Evolutionary conservation across 2,888 invertebrate species (phyloP).

Genomic region (Rhingia campestris): DNA sequence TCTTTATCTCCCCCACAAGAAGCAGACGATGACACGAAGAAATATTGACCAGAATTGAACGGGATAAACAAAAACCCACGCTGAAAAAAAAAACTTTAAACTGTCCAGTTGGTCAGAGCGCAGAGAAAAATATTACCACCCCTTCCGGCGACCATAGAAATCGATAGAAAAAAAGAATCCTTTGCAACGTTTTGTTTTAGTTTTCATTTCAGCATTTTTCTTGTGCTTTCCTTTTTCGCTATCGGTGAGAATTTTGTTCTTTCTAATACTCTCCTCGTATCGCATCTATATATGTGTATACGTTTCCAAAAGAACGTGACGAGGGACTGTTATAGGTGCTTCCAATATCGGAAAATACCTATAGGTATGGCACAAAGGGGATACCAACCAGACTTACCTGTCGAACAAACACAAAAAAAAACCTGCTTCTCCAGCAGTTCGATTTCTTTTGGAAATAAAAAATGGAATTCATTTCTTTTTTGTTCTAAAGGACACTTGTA

Average conservation of each 20-base stretch:
- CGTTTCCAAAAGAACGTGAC: slow-evolving; percentile 30
- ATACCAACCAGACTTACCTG: slow-evolving; percentile 47
- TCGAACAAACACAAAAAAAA: slow-evolving; percentile 30
- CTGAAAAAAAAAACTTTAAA: slow-evolving; percentile 23
- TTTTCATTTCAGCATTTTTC: slow-evolving; percentile 47
- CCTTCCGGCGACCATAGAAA: slow-evolving; percentile 41
- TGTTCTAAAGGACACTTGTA: slow-evolving; percentile 56
- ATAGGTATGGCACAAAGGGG: slow-evolving; percentile 27
- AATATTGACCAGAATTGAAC: slow-evolving; percentile 60
- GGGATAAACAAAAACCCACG: neutral
- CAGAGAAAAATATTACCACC: slow-evolving; percentile 49
- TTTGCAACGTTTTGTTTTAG: slow-evolving; percentile 16
- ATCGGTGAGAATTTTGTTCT: slow-evolving; percentile 49
- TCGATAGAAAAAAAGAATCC: slow-evolving; percentile 43
- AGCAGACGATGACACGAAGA: slow-evolving; percentile 67
- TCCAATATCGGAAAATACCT: slow-evolving; percentile 34
- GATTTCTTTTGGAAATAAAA: slow-evolving; percentile 52
- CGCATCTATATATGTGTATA: slow-evolving; percentile 2
- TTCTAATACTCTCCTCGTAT: slow-evolving; percentile 25
- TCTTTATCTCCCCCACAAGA: slow-evolving; percentile 16
- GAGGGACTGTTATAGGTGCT: slow-evolving; percentile 45
- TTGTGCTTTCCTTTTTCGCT: slow-evolving; percentile 26
- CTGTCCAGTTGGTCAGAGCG: slow-evolving; percentile 37
- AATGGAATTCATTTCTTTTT: slow-evolving; percentile 61
- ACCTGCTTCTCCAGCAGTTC: slow-evolving; percentile 39